Percentiles rank a stretch among this genome's conserved stretches.
phyloP scores from a whole-genome alignment of 2,113 vertebrate species.

The western clawed frog (Xenopus tropicalis) region DNA sequence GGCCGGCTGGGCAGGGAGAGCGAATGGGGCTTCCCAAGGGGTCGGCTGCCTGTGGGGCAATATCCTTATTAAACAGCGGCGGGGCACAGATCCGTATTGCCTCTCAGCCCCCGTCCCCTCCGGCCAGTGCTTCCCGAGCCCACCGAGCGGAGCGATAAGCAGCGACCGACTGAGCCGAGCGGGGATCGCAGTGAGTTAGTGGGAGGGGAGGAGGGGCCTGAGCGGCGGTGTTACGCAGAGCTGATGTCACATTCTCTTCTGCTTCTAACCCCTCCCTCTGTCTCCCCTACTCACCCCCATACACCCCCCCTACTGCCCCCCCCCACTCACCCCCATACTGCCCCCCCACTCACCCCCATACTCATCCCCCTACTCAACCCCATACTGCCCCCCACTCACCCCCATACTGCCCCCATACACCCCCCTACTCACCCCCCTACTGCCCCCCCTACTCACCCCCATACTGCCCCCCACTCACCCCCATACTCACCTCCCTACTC shows the following conservation, averaged over 20 bases:
- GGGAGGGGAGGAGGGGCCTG: constrained; percentile 61
- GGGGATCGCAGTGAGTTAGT: constrained; percentile 43
- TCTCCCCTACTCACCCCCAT: background rate
- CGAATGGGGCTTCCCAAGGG: background rate
- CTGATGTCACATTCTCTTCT: constrained; percentile 56
- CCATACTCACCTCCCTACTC: no score
- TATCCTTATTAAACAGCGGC: background rate
- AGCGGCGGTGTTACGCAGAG: constrained; percentile 63
- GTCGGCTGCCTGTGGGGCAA: background rate
- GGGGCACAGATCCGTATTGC: background rate
- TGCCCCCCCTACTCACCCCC: background rate
- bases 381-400: background rate
- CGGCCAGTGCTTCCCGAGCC: constrained; percentile 4
- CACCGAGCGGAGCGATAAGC: constrained; percentile 29
- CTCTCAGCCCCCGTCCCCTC: background rate
- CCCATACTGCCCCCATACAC: background rate
- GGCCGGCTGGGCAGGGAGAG: background rate
- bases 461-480: background rate
- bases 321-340: background rate
- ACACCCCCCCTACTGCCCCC: no score
- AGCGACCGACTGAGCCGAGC: constrained; percentile 37
- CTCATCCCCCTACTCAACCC: no score
- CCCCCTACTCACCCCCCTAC: background rate
- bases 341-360: background rate
- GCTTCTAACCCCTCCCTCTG: background rate